phyloP scores from a whole-genome alignment of 2,113 vertebrate genomes.

The Syrmaticus mikado region DNA sequence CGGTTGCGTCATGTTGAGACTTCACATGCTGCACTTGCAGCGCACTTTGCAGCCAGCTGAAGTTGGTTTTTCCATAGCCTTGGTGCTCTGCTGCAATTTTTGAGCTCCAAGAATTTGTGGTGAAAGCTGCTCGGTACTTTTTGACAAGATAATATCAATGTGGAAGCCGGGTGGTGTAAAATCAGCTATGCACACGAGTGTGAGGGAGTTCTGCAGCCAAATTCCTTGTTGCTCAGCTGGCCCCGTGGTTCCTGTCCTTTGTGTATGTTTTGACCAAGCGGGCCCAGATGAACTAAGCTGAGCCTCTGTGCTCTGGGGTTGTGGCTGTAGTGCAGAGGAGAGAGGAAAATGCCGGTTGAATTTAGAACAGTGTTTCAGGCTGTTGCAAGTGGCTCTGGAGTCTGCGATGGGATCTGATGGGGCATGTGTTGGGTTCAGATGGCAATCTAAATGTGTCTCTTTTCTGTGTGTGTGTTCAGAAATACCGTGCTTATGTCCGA shows the following conservation, averaged over 20 bases:
- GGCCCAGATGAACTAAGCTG: slow-evolving; percentile 62
- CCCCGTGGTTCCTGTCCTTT: slow-evolving; percentile 40
- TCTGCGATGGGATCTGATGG: background rate
- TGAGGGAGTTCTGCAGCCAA: slow-evolving; percentile 37
- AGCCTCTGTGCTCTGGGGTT: background rate
- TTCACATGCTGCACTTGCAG: slow-evolving; percentile 17
- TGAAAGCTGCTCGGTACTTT: slow-evolving; percentile 45
- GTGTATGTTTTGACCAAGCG: slow-evolving; percentile 30
- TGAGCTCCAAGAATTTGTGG: background rate
- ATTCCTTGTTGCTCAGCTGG: slow-evolving; percentile 23
- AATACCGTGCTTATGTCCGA: background rate
- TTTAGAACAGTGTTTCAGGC: background rate
- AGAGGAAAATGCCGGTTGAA: background rate
- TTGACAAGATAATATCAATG: slow-evolving; percentile 11
- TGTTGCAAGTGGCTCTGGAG: background rate
- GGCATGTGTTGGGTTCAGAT: background rate
- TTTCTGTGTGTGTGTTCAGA: background rate
- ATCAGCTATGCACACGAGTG: slow-evolving; percentile 31
- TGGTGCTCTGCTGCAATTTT: slow-evolving; percentile 28
- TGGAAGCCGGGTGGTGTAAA: slow-evolving; percentile 33
- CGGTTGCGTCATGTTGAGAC: slow-evolving; percentile 31
- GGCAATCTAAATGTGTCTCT: fast-evolving
- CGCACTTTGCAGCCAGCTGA: slow-evolving; percentile 44
- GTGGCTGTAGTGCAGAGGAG: background rate
- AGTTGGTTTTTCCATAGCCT: slow-evolving; percentile 57